Evolutionary conservation across 2,797 vertebrate species (phyloP), one percentile per base, ranked within the genome.

Genomic region (Urocyon cinereoargenteus): DNA sequence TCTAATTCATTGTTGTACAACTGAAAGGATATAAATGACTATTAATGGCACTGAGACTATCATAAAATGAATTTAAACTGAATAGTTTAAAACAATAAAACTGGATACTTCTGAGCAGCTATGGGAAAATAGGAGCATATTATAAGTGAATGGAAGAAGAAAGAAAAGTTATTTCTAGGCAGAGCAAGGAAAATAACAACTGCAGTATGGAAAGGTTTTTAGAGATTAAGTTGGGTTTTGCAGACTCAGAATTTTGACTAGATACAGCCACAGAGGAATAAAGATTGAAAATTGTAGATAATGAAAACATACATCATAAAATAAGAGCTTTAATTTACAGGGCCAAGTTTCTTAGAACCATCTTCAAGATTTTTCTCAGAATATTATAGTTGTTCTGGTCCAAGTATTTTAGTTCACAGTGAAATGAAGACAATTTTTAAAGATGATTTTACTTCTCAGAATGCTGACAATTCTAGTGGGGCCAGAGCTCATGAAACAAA

Each of bases 311-410:
- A 31, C 3, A 70, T 81, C 61, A 85, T 13, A 34, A 55, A 90
- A 70, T 21, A 89, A 51, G 19, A 84, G 64, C n/a, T 90, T 34
- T 45, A 62, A 53, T 68, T 90, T 91, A 72, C 72, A 88, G 86
- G 72, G 26, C 7, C 34, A 64, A 66, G 7, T 57, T 92, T 94
- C 79, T 66, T 51, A 31, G 91, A 62, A 77, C 4, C 3, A 31
- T 40, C 62, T 51, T 89, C 72, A 84, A 21, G 12, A 21, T 66
- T 89, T 92, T 86, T n/a, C 70, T 89, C 61, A 78, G 86, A 89
- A 97, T 82, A 96, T 26, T 66, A 26, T 6, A 78, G 12, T 18
- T 92, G 28, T 77, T 87, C 8, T 24, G 10, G 8, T 18, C 40
- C 15, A 55, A 49, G 49, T 40, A 57, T 84, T 77, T 90, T 34